A percentile compares a stretch with the other conserved stretches of the same genome.
These are phyloP conservation scores for Vireo altiloquus DNA, from an alignment of 2,113 vertebrate genomes.

Conservation along the genomic window DNA sequence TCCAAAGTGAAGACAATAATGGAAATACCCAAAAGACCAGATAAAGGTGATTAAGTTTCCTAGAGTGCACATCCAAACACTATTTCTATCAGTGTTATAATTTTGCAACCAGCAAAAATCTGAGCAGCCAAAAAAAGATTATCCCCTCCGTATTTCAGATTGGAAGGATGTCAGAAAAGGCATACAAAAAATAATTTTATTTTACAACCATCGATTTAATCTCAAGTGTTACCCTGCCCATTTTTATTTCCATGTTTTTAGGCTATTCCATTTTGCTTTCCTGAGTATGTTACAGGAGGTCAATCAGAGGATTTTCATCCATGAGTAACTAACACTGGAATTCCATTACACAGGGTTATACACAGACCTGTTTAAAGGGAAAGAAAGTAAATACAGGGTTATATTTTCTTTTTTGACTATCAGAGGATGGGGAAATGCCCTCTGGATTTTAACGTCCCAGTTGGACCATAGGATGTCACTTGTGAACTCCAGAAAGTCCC, in stretches of 20 bases:
- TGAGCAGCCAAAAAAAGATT: not conserved
- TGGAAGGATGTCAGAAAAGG: not conserved
- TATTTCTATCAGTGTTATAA: not conserved
- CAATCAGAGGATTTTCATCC: not conserved
- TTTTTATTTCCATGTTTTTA: not conserved
- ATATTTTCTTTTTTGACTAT: not conserved
- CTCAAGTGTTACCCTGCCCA: not conserved
- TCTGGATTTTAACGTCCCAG: not conserved
- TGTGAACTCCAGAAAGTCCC: not conserved
- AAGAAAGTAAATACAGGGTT: not conserved
- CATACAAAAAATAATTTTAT: not conserved
- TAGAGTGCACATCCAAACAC: not conserved
- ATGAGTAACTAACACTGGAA: not conserved
- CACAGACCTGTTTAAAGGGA: not conserved
- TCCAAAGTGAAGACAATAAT: not conserved
- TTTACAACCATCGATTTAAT: not conserved
- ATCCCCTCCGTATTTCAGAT: not conserved
- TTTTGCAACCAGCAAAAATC: not conserved
- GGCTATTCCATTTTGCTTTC: not conserved
- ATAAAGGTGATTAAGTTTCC: not conserved
- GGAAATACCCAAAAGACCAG: not conserved
- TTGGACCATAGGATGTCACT: rapidly evolving
- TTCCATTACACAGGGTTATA: not conserved
- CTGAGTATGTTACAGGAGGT: rapidly evolving
- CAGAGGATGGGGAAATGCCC: not conserved